Conservation (phyloP, 2,113 vertebrate genomes). For the Psittacula cyanocephala region DNA sequence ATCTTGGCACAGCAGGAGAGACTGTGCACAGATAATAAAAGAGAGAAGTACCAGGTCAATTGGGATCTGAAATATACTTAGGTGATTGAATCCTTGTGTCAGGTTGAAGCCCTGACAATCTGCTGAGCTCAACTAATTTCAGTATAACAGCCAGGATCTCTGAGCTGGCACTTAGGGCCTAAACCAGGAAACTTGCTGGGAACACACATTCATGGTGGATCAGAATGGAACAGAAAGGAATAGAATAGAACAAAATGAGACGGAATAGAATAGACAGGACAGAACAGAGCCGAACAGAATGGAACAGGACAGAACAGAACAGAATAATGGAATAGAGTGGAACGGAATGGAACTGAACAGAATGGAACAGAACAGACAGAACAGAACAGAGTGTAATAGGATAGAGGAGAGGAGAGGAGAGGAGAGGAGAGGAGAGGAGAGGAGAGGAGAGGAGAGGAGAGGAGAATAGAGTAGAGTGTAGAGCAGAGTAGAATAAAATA, state of each 20-base stretch:
- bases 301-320: neutral
- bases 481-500: neutral
- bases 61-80: conserved; percentile 24
- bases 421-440: too few relatives aligned
- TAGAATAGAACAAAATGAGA: neutral
- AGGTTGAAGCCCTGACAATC: neutral
- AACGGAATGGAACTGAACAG: neutral
- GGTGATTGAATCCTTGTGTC: conserved; percentile 39
- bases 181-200: neutral
- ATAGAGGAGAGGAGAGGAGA: neutral
- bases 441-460: too few relatives aligned
- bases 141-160: neutral
- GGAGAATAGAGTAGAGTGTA: too few relatives aligned
- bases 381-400: neutral
- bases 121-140: neutral
- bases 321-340: neutral
- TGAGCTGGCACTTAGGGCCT: neutral
- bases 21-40: conserved; percentile 19
- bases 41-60: conserved; percentile 1
- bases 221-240: neutral
- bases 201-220: neutral
- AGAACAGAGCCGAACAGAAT: neutral
- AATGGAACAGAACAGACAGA: neutral
- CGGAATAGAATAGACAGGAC: neutral
- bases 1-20: conserved; percentile 50